These are phyloP conservation scores for Anticlea derivata DNA, from an alignment of 2,888 invertebrate species.

Conservation along the genomic window DNA sequence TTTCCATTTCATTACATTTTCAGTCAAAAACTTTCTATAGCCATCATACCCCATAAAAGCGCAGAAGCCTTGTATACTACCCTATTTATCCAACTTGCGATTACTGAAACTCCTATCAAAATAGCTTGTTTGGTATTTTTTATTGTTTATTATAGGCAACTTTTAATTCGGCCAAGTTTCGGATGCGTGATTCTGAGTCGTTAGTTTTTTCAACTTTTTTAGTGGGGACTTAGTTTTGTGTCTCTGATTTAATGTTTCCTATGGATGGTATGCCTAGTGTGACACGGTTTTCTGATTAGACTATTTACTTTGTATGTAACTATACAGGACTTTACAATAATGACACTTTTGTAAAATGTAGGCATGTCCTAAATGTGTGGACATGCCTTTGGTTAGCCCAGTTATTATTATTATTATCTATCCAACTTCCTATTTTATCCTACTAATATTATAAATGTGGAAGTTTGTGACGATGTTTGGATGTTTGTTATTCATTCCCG, in stretches of 20 bases:
- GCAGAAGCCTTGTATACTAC: constrained; percentile 38
- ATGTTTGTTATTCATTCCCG: no score
- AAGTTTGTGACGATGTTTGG: no score
- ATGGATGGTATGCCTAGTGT: constrained; percentile 61
- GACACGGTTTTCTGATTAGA: constrained; percentile 43
- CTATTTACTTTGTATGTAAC: neutral
- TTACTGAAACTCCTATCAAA: constrained; percentile 64
- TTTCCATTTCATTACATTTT: constrained; percentile 29
- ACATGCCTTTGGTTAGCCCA: no score
- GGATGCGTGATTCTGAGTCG: constrained; percentile 75
- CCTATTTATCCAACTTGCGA: constrained; percentile 49
- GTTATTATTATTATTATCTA: no score
- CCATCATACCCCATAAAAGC: constrained; percentile 32
- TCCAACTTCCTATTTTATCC: no score
- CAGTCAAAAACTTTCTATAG: constrained; percentile 29
- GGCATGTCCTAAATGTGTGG: no score
- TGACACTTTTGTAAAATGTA: no score
- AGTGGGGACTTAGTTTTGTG: constrained; percentile 67
- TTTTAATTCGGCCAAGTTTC: constrained; percentile 81
- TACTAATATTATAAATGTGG: no score
- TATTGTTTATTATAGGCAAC: constrained; percentile 81
- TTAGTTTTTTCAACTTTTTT: constrained; percentile 77
- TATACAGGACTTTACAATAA: no score
- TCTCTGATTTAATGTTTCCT: constrained; percentile 70
- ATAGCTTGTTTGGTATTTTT: constrained; percentile 67